Evolutionary conservation across 2,797 vertebrate genomes (phyloP).

Genomic region (Chaetophractus vellerosus): DNA sequence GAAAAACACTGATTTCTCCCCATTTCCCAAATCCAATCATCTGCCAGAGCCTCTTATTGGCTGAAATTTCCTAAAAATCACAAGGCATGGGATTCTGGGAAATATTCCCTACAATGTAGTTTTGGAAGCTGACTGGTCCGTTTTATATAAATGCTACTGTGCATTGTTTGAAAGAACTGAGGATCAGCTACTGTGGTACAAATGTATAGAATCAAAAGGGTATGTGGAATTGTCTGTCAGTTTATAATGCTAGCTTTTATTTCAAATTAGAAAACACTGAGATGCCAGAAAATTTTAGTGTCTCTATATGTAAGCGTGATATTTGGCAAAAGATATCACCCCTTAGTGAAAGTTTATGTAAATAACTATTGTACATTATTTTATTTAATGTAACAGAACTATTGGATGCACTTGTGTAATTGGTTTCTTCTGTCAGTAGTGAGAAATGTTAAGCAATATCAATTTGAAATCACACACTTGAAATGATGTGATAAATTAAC

Average conservation of each 20-base stretch:
- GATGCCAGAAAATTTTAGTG: too few species aligned
- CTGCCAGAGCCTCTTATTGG: neutral
- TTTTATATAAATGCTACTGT: neutral
- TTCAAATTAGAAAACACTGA: too few species aligned
- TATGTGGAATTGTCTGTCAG: neutral
- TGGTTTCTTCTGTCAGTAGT: neutral
- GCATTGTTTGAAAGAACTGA: neutral
- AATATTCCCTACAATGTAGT: neutral
- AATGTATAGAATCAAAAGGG: neutral
- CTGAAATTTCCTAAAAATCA: neutral
- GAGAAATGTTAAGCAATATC: neutral
- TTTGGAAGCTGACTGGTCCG: neutral
- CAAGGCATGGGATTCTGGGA: neutral
- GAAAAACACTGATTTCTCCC: neutral
- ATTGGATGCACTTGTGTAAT: neutral
- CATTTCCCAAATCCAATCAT: neutral
- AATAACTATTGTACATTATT: neutral
- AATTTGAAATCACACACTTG: neutral
- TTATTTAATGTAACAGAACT: neutral
- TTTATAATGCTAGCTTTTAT: neutral
- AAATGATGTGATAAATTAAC: constrained; percentile 42
- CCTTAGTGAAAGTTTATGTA: neutral
- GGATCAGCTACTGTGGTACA: neutral
- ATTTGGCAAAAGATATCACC: neutral
- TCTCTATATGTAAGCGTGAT: neutral